Conservation (phyloP, 2,888 invertebrate genomes). For the Gryllus longicercus region DNA sequence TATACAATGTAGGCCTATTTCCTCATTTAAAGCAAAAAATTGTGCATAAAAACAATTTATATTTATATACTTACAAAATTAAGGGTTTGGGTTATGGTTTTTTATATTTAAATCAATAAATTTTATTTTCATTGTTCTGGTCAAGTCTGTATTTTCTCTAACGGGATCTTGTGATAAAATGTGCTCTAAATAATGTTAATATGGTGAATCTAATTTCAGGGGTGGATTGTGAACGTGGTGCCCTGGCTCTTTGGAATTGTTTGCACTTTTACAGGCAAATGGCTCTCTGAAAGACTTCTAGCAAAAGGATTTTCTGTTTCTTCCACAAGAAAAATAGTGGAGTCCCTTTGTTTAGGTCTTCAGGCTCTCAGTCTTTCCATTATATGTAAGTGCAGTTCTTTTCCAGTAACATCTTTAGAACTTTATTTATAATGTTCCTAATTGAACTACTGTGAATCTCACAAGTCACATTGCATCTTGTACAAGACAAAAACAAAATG, state of each 20-base stretch:
- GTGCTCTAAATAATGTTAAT: no score
- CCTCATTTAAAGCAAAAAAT: no score
- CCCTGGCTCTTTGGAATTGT: constrained; percentile 65
- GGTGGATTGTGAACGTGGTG: constrained; percentile 69
- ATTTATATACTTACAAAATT: no score
- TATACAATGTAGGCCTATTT: no score
- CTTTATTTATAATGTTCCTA: background rate
- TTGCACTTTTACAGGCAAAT: constrained; percentile 61
- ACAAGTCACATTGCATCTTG: no score
- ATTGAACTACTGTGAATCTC: background rate
- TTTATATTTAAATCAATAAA: no score
- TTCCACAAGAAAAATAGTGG: constrained; percentile 53
- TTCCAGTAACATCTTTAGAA: no score
- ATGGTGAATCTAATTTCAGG: constrained; percentile 43
- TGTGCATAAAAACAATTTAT: no score
- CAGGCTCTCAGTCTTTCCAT: constrained; percentile 53
- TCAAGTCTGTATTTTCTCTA: no score
- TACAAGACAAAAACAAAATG: background rate
- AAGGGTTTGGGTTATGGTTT: no score
- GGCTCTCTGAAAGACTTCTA: constrained; percentile 57
- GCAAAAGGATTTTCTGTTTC: constrained; percentile 54
- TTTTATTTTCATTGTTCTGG: no score
- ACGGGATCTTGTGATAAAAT: no score
- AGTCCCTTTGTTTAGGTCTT: constrained; percentile 53
- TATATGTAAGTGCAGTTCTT: constrained; percentile 41